phyloP scores from a whole-genome alignment of 2,113 vertebrate genomes.

The Chaetodon auriga region DNA sequence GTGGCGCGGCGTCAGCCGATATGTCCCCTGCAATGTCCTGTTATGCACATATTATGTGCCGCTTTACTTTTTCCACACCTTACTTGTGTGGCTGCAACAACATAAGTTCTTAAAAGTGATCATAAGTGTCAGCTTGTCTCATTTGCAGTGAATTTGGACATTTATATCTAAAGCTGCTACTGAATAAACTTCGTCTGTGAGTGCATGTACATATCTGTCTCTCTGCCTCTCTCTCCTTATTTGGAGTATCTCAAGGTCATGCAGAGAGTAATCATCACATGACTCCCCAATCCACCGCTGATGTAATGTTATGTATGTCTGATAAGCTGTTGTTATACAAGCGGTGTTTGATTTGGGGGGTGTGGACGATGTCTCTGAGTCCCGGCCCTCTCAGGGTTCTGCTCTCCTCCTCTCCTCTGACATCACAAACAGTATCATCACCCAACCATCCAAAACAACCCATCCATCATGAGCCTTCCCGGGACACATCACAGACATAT shows the following conservation, averaged over 20 bases:
- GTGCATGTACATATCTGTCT: not conserved
- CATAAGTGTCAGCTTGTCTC: not conserved
- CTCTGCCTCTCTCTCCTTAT: not conserved
- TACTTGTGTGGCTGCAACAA: not conserved
- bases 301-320: constrained; percentile 52
- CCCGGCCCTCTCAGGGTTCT: not conserved
- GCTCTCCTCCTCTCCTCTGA: constrained; percentile 12
- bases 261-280: constrained; percentile 40
- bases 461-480: constrained; percentile 15
- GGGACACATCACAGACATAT: constrained; percentile 2
- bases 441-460: constrained; percentile 48
- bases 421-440: constrained; percentile 15
- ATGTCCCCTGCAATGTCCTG: not conserved
- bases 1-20: too few relatives aligned
- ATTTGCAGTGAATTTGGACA: not conserved
- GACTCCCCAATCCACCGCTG: constrained; percentile 42
- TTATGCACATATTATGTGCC: not conserved
- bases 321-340: constrained; percentile 38
- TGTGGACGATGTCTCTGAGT: not conserved
- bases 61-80: not conserved
- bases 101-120: constrained; percentile 4
- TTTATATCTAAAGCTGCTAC: not conserved
- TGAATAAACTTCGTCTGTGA: not conserved
- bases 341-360: not conserved
- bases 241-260: constrained; percentile 42